These are phyloP conservation scores for Ophraella communa DNA, from an alignment of 2,888 invertebrate genomes.

Conservation along the genomic window DNA sequence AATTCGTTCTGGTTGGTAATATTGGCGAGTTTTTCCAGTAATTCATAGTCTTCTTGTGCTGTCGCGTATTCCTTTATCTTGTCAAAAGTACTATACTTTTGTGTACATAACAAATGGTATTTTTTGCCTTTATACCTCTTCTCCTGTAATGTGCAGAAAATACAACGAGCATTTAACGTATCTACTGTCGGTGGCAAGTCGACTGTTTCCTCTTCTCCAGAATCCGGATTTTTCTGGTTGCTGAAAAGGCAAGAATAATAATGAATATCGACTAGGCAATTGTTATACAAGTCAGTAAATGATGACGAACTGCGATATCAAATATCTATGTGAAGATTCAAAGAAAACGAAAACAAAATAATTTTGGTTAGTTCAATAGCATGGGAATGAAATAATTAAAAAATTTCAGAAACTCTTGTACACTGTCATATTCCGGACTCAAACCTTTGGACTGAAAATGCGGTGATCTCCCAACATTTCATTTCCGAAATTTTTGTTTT, in stretches of 20 bases:
- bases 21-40: slow-evolving; percentile 5
- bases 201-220: slow-evolving; percentile 4
- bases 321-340: slow-evolving; percentile 3
- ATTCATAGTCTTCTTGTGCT: slow-evolving; percentile 7
- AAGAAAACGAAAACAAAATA: slow-evolving; percentile 2
- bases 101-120: slow-evolving; percentile 8
- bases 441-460: too few species aligned
- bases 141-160: slow-evolving; percentile 8
- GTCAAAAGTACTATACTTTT: slow-evolving; percentile 5
- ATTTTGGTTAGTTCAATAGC: too few species aligned
- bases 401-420: too few species aligned
- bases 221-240: slow-evolving; percentile 5
- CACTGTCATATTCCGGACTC: too few species aligned
- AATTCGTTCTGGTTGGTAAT: slow-evolving; percentile 8
- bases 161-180: slow-evolving; percentile 7
- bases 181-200: slow-evolving; percentile 5
- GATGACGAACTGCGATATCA: slow-evolving; percentile 10
- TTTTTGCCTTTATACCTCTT: slow-evolving; percentile 7
- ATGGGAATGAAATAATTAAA: too few species aligned
- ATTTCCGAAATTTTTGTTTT: too few species aligned
- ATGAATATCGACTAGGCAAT: slow-evolving; percentile 8
- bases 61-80: slow-evolving; percentile 10
- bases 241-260: slow-evolving; percentile 11
- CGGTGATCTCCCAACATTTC: too few species aligned
- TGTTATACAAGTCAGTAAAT: slow-evolving; percentile 10